These are phyloP conservation scores for Corythornis vintsioides DNA, from an alignment of 2,113 vertebrate genomes.

Conservation along the genomic window DNA sequence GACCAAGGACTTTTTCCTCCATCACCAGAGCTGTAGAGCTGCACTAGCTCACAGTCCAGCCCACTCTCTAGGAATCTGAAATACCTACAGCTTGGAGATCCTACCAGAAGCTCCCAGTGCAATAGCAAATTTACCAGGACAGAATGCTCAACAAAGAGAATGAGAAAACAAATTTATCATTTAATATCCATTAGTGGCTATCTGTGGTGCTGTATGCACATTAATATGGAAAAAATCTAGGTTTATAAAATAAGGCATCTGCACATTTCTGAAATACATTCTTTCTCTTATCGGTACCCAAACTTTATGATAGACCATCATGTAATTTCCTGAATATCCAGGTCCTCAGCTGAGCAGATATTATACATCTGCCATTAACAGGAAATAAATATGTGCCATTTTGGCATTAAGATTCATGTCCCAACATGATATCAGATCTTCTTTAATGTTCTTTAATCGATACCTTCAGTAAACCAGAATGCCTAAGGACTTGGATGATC, in stretches of 20 bases:
- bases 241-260: conserved; percentile 48
- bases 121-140: neutral
- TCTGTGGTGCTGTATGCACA: conserved; percentile 6
- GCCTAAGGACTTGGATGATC: conserved; percentile 19
- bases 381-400: conserved; percentile 60
- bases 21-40: neutral
- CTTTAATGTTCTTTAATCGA: conserved; percentile 47
- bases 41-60: neutral
- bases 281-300: conserved; percentile 12
- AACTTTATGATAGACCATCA: conserved; percentile 40
- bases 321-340: conserved; percentile 47
- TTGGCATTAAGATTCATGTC: conserved; percentile 50
- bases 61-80: neutral
- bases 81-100: neutral
- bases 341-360: neutral
- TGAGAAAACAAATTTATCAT: conserved; percentile 25
- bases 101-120: neutral
- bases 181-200: conserved; percentile 40
- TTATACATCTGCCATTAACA: conserved; percentile 44
- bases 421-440: neutral
- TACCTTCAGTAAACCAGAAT: conserved; percentile 35
- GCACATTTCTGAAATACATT: conserved; percentile 18
- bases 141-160: conserved; percentile 11
- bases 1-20: neutral
- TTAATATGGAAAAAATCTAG: conserved; percentile 34